These are phyloP conservation scores for Macropodus opercularis DNA, from an alignment of 2,797 vertebrate species.

Conservation along the genomic window DNA sequence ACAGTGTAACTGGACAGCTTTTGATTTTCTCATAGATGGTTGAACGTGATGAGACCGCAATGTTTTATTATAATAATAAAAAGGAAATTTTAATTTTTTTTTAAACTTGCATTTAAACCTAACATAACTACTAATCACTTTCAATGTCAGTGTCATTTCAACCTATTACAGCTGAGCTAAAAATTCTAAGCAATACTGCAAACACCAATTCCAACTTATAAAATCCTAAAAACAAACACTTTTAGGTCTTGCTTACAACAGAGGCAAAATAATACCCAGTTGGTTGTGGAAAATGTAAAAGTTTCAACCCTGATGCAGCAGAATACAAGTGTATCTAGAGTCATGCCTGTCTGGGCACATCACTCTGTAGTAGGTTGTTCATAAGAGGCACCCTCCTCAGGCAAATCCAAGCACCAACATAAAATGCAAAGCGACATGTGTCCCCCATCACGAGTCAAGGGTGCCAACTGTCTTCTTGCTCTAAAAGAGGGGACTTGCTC, in stretches of 20 bases:
- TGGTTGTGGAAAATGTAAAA: constrained; percentile 21
- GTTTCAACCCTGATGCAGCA: constrained; percentile 36
- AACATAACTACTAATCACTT: neutral
- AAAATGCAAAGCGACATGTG: constrained; percentile 68
- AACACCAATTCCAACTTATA: neutral
- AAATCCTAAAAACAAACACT: neutral
- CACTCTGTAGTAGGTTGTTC: constrained; percentile 49
- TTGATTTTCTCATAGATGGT: constrained; percentile 6
- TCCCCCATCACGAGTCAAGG: constrained; percentile 56
- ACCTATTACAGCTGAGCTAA: neutral
- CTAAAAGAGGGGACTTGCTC: constrained; percentile 51
- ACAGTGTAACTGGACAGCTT: neutral
- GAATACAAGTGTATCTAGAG: constrained; percentile 48
- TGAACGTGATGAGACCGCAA: no score
- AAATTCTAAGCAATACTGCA: constrained; percentile 12
- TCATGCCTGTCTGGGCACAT: constrained; percentile 66
- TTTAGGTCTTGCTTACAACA: constrained; percentile 5
- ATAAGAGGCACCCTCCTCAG: constrained; percentile 53
- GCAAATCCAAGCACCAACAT: constrained; percentile 55
- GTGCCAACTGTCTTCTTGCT: constrained; percentile 57
- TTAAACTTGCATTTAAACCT: neutral
- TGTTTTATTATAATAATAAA: neutral
- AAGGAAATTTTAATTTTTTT: neutral
- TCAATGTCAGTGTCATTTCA: neutral
- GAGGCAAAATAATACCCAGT: neutral